These are phyloP conservation scores for Drosophila fulvimacula DNA, from an alignment of 2,888 invertebrate genomes.

Conservation along the genomic window DNA sequence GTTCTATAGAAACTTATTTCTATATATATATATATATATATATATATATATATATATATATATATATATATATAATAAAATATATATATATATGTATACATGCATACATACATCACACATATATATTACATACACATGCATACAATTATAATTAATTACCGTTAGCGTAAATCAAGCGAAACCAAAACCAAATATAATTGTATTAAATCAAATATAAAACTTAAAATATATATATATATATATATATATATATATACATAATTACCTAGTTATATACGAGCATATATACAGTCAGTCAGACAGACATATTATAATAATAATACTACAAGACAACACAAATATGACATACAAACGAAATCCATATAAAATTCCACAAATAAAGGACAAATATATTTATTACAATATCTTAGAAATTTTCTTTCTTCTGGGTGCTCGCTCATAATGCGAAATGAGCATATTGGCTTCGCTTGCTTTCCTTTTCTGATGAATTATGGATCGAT, in stretches of 20 bases:
- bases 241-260: constrained; percentile 11
- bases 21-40: constrained; percentile 5
- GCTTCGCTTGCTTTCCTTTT: not conserved
- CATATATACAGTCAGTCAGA: constrained; percentile 34
- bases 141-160: constrained; percentile 16
- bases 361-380: constrained; percentile 71
- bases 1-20: constrained; percentile 7
- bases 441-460: not conserved
- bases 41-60: constrained; percentile 15
- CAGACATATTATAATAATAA: constrained; percentile 8
- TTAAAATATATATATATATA: constrained; percentile 33
- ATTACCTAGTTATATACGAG: constrained; percentile 46
- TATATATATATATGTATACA: not conserved
- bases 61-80: constrained; percentile 7
- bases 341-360: constrained; percentile 30
- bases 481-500: too few species aligned
- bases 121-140: constrained; percentile 19
- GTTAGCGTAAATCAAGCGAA: constrained; percentile 28
- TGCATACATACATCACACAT: not conserved
- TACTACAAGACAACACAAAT: constrained; percentile 32
- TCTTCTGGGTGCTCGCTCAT: too few species aligned
- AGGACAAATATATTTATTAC: constrained; percentile 78
- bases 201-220: constrained; percentile 56
- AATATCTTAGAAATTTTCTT: not conserved
- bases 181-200: constrained; percentile 33